phyloP scores from a whole-genome alignment of 2,888 invertebrate species.

The Protonemura montana region DNA sequence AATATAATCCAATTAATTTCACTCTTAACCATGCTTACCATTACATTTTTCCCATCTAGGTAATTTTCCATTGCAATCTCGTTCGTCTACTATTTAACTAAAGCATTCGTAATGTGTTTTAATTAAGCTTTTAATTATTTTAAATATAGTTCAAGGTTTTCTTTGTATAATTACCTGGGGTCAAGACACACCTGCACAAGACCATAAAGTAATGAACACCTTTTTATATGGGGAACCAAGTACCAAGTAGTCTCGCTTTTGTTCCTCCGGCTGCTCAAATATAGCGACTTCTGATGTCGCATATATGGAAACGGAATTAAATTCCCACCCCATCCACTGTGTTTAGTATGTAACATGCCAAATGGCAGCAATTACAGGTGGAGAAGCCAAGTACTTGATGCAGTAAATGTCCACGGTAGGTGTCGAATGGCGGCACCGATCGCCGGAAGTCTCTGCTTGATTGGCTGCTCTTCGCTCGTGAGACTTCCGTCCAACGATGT shows the following conservation, averaged over 20 bases:
- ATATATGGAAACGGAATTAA: background rate
- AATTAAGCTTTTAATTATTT: constrained; percentile 39
- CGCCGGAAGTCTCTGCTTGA: constrained; percentile 32
- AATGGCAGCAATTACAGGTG: background rate
- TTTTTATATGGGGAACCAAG: background rate
- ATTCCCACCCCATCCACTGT: background rate
- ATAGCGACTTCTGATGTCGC: background rate
- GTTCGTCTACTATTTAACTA: background rate
- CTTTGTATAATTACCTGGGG: constrained; percentile 33
- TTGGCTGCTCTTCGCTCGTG: constrained; percentile 32
- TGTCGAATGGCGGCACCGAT: constrained; percentile 10
- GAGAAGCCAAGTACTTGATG: background rate
- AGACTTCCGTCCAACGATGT: constrained; percentile 38
- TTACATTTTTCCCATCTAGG: background rate
- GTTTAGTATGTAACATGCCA: background rate
- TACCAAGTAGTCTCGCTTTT: background rate
- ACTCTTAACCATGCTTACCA: background rate
- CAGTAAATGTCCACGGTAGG: background rate
- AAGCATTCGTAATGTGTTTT: constrained; percentile 2
- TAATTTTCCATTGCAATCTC: background rate
- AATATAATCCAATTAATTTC: background rate
- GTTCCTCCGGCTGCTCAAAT: background rate
- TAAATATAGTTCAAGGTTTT: constrained; percentile 41
- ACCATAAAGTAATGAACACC: background rate
- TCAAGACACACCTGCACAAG: constrained; percentile 33